Evolutionary conservation across 2,888 invertebrate species (phyloP).

Genomic region (Panzeria rudis): DNA sequence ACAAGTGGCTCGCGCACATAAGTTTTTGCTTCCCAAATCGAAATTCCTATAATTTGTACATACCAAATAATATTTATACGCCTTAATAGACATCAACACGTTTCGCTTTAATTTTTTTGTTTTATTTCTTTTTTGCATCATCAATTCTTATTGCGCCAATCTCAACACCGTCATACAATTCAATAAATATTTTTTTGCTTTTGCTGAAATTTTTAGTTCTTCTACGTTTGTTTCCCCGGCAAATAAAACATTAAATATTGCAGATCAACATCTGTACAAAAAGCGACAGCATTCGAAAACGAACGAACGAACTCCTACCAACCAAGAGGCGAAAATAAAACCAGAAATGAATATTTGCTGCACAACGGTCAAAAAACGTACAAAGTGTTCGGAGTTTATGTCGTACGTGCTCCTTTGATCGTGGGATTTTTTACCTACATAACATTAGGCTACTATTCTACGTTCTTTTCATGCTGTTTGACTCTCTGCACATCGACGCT

Average conservation of each 20-base stretch:
- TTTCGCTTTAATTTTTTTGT: constrained; percentile 63
- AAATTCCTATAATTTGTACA: constrained; percentile 74
- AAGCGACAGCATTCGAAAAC: constrained; percentile 12
- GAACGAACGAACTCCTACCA: constrained; percentile 50
- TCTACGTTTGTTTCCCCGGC: constrained; percentile 33
- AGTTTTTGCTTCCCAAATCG: constrained; percentile 52
- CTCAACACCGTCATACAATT: constrained; percentile 69
- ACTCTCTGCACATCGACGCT: constrained; percentile 4
- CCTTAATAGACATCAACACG: constrained; percentile 80
- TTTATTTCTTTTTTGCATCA: constrained; percentile 6
- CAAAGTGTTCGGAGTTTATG: constrained; percentile 67
- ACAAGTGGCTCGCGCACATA: constrained; percentile 73
- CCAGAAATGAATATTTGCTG: constrained; percentile 20
- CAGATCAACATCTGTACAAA: constrained; percentile 60
- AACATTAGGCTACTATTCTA: constrained; percentile 63
- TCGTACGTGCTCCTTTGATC: constrained; percentile 74
- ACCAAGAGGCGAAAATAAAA: constrained; percentile 23
- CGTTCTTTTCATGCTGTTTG: constrained; percentile 1
- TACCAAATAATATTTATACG: constrained; percentile 78
- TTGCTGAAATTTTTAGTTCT: constrained; percentile 16
- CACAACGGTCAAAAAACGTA: constrained; percentile 52
- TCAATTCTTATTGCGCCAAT: constrained; percentile 57
- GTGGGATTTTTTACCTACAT: constrained; percentile 73
- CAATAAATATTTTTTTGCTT: constrained; percentile 56
- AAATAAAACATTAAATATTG: constrained; percentile 56